Base-by-base conservation (phyloP, 1,140 invertebrate genomes). In the Bactericera cockerelli region DNA sequence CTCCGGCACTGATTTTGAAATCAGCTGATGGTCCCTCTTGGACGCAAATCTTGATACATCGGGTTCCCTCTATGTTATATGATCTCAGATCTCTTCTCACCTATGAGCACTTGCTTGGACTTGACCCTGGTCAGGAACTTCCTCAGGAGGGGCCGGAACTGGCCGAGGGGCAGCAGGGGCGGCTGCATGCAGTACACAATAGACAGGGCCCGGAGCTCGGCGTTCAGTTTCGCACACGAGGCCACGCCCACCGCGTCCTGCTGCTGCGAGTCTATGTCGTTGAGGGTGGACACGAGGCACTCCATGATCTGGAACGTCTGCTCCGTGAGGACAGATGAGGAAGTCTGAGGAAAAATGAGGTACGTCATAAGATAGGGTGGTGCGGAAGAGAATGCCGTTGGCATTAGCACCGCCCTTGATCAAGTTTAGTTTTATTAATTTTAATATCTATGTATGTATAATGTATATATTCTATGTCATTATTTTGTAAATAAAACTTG, bases 251-350 rank as follows among this genome's bases (percentile, higher is more conserved):
- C 75, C 0, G 78, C 70, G 0, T 74, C 71, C 6, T 71, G 70
- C 3, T 77, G 73, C 68, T 75, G 42, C 6, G 42, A 49, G 22
- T 49, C 42, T 10, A 49, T 75, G 26, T 75, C 74, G 24, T 69
- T 74, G 59, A 80, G 63, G 1, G 77, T 74, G 26, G 70, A 74
- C 4, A 79, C 75, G 8, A 78, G 70, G 61, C 74, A 78, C 24
- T 79, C 76, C 26, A 80, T 77, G 59, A 79, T 71, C 25, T 74
- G 73, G 59, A 77, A 73, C 0, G 78, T 80, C 63, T 79, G 77
- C 60, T 79, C 77, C 1, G 76, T 76, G 24, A 80, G 66, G 39
- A 79, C 79, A 60, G 77, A 76, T n/a, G 71, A 73, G 2, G 78
- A 77, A 10, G 79, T 71, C 72, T 74, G 62, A 24, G n/a, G n/a